These are phyloP conservation scores for Leuciscus waleckii DNA, from an alignment of 2,797 vertebrate species.

Conservation along the genomic window DNA sequence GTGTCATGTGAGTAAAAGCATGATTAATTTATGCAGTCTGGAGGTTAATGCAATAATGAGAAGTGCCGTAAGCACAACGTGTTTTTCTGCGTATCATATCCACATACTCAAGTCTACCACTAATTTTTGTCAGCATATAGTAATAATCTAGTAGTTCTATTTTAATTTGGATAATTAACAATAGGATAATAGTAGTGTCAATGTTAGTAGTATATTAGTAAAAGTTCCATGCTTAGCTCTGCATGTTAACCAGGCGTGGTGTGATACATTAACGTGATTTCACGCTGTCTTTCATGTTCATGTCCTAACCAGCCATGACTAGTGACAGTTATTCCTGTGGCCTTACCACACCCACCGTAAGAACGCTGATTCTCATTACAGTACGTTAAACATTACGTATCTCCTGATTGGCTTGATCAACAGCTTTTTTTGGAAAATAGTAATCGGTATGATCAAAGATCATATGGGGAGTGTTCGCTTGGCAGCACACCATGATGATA, in stretches of 20 bases:
- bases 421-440: not conserved
- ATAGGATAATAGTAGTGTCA: not conserved
- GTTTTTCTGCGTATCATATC: not conserved
- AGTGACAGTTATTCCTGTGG: not conserved
- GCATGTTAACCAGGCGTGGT: not conserved
- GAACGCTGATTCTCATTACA: not conserved
- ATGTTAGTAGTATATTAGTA: not conserved
- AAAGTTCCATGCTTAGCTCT: not conserved
- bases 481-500: not conserved
- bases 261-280: not conserved
- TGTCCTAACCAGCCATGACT: not conserved
- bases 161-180: not conserved
- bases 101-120: not conserved
- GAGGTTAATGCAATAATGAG: constrained; percentile 9
- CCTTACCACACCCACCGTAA: not conserved
- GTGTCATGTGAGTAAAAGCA: constrained; percentile 45
- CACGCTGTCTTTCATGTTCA: not conserved
- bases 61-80: not conserved
- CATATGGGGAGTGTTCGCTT: not conserved
- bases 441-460: constrained; percentile 10
- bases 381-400: not conserved
- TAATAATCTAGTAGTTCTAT: not conserved
- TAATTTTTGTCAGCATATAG: not conserved
- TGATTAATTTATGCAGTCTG: constrained; percentile 33
- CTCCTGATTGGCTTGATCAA: not conserved